Base-by-base conservation (phyloP, 1,140 invertebrate genomes). In the Daktulosphaira vitifoliae region DNA sequence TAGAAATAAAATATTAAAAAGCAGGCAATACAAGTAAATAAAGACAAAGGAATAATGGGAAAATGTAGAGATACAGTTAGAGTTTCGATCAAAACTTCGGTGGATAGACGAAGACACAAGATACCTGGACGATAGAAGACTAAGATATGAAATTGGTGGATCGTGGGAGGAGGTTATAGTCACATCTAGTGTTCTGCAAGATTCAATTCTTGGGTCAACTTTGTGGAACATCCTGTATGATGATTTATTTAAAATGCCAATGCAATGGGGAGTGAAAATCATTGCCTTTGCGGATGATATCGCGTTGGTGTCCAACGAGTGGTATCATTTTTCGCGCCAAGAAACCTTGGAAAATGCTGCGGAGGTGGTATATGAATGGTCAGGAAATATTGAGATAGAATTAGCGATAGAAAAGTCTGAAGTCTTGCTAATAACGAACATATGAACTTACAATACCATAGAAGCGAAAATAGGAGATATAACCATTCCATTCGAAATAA, bases 161-260 rank as follows among this genome's bases (percentile, higher is more conserved):
- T 49, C 2, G 4, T n/a, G 6, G 33, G 5, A 37, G 5, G 7
- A 56, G 1, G 6, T 46, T 3, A 1, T 15, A 1, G 29, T 65
- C 3, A 64, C 16, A 13, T 22, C 38, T 15, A 46, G 62, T 0
- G 62, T 51, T 4, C 62, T 26, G 1, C 62, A 65, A 20, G 62
- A 26, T 1, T 49, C 25, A 1, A 25, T 37, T 3, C 18, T 65
- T 2, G 62, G 62, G 2, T 46, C 48, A 3, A 15, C 22, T 1
- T 26, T 65, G 1, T 65, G 62, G 62, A 65, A 65, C 15, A 0
- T 51, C 8, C 2, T 65, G n/a, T 65, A 65, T 11, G 18, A 49
- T 11, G 62, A 11, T 1, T 2, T 65, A 1, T 16, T 65, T 1
- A 20, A 37, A 6, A 18, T 51, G 3, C 2, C 2, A 0, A 7